A percentile compares a stretch with the other conserved stretches of the same genome.
Conservation (phyloP, 2,113 vertebrate genomes). For the Seriola quinqueradiata region DNA sequence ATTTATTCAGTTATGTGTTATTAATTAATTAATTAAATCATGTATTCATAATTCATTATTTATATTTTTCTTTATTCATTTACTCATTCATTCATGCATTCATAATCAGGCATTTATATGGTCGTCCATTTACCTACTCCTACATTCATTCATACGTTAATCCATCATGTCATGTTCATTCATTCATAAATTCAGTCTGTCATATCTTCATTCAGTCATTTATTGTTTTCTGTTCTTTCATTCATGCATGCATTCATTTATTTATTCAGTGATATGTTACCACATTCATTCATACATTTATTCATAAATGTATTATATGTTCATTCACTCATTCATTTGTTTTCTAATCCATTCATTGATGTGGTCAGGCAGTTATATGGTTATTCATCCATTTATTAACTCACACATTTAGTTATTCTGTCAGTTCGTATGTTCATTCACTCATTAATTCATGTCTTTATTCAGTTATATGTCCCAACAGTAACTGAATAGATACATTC, state of each 20-base stretch:
- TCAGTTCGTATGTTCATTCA: no score
- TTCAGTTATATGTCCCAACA: neutral
- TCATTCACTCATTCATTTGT: neutral
- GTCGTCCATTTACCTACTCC: neutral
- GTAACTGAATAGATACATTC: no score
- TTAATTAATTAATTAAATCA: no score
- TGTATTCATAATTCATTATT: no score
- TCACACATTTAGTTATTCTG: neutral
- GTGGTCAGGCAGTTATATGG: no score
- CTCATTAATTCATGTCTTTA: no score
- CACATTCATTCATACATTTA: neutral
- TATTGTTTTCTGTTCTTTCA: no score
- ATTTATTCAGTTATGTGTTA: no score
- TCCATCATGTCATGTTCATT: neutral
- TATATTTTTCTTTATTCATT: neutral
- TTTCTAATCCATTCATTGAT: neutral
- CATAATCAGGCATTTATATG: neutral
- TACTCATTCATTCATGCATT: neutral
- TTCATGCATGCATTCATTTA: neutral
- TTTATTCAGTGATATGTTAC: neutral
- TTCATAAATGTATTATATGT: neutral
- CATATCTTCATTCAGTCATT: neutral
- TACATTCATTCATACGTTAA: no score
- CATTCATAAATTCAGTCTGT: neutral
- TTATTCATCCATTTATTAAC: neutral